Evolutionary conservation across 2,113 vertebrate genomes (phyloP), one percentile per base, ranked within the genome.

Genomic region (Recurvirostra avosetta): DNA sequence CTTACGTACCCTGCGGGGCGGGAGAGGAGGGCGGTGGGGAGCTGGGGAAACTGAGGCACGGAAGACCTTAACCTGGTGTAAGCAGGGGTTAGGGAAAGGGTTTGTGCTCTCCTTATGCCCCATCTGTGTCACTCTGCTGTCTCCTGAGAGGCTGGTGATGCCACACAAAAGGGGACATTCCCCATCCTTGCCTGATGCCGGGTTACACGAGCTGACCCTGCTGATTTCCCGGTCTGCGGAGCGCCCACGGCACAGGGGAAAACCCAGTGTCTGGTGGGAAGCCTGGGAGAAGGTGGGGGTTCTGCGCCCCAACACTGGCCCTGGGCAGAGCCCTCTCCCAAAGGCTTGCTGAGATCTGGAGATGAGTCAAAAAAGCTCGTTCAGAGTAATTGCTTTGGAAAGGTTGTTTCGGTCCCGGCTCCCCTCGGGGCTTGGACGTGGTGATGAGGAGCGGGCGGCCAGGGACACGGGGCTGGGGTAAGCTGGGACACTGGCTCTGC

Each of bases 81-180:
- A 77, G 50, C 27, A 2, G 30, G 3, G 9, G 21, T 49, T 65
- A 43, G 58, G 58, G 12, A 8, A 61, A 36, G 30, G 27, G 4
- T 4, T 55, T 45, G n/a, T 50, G 55, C 25, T 67, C 9, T 53
- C 15, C 41, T 62, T 4, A 7, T 1, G 4, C 20, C 36, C 27
- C 2, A 0, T 0, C n/a, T 6, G 38, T 50, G 56, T 41, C 45
- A 20, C 20, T 8, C 26, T 49, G 49, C 38, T 34, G 49, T 6
- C 73, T 45, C 73, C 40, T 2, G 20, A 0, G 8, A 75, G 67
- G 7, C 34, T 8, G 70, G 27, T 2, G 22, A 12, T 73, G 79
- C 36, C 71, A 8, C 14, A 1, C 1, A 3, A 4, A 0, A 1
- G 36, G 30, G n/a, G n/a, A 47, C 7, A 2, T 34, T 55, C 74